phyloP scores from a whole-genome alignment of 2,113 vertebrate species.

The Orthonyx spaldingii region DNA sequence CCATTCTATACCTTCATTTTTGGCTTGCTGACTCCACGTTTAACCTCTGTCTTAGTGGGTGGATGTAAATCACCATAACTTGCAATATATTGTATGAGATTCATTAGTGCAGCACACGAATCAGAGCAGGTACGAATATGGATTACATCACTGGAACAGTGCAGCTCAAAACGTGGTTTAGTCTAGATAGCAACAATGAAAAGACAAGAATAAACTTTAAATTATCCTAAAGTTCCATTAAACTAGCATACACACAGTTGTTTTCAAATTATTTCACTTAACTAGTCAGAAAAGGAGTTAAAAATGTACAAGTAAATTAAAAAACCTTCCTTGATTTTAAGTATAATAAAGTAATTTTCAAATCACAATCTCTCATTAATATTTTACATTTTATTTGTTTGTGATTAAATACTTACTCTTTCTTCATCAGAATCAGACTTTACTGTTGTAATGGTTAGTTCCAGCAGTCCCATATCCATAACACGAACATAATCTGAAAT shows the following conservation, averaged over 20 bases:
- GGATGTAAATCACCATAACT: conserved; percentile 90
- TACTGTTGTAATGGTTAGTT: conserved; percentile 89
- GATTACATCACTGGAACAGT: conserved; percentile 95
- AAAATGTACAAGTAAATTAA: neutral
- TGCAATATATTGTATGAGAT: conserved; percentile 96
- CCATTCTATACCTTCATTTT: conserved; percentile 78
- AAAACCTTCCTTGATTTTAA: neutral
- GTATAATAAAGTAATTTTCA: neutral
- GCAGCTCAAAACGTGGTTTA: conserved; percentile 89
- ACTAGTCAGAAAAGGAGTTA: neutral
- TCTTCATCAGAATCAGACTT: conserved; percentile 83
- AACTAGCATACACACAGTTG: neutral
- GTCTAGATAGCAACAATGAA: conserved; percentile 57
- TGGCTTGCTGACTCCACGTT: conserved; percentile 70
- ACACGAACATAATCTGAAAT: conserved; percentile 93
- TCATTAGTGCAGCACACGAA: conserved; percentile 96
- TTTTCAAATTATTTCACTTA: neutral
- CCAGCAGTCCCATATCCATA: conserved; percentile 93
- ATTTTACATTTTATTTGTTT: neutral
- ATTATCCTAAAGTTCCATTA: neutral
- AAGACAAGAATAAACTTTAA: neutral
- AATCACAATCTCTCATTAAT: neutral
- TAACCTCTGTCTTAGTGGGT: conserved; percentile 73
- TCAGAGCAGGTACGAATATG: conserved; percentile 94
- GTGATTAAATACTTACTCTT: conserved; percentile 72